Evolutionary conservation across 2,797 vertebrate species (phyloP).

Genomic region (Lepilemur ruficaudatus): DNA sequence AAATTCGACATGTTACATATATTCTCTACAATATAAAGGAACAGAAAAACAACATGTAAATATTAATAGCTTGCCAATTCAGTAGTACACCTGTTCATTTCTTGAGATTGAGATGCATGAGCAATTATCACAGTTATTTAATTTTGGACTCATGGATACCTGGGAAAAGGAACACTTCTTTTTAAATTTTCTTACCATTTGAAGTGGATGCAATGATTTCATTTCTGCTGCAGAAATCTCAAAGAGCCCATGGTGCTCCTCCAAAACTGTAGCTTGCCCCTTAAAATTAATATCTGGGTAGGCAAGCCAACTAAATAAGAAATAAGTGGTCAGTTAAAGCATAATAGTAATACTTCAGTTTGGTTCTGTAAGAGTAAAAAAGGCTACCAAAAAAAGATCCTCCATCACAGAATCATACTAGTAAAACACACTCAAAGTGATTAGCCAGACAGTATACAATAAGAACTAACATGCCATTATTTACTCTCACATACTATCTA

Average conservation of each 20-base stretch:
- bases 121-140: not conserved
- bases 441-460: not conserved
- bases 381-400: not conserved
- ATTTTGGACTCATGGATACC: not conserved
- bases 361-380: not conserved
- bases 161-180: not conserved
- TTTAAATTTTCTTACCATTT: constrained; percentile 85
- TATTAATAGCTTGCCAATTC: not conserved
- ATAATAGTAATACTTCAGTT: not conserved
- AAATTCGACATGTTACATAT: not conserved
- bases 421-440: constrained; percentile 25
- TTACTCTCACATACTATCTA: not conserved
- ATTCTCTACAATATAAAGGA: not conserved
- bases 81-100: not conserved
- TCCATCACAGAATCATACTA: not conserved
- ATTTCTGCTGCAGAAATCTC: constrained; percentile 83
- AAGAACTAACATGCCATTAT: not conserved
- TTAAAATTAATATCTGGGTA: constrained; percentile 88
- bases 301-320: constrained; percentile 88
- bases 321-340: constrained; percentile 64
- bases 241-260: constrained; percentile 80
- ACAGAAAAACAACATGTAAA: not conserved
- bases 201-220: constrained; percentile 88
- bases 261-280: constrained; percentile 86
- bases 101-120: not conserved